Evolutionary conservation across 1,140 invertebrate species (phyloP), one percentile per base, ranked within the genome.

Genomic region (Formica selysi): DNA sequence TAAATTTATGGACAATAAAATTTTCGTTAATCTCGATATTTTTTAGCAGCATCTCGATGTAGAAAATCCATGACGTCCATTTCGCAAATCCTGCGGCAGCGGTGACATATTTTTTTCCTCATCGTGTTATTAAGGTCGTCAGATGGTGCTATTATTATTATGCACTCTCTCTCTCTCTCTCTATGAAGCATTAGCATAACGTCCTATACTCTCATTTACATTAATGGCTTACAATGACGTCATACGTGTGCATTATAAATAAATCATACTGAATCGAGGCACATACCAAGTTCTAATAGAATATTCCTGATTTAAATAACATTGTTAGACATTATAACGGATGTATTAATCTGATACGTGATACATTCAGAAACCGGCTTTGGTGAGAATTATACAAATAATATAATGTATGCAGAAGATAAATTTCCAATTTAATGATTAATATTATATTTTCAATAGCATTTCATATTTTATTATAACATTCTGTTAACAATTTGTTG

Each of bases 201-300:
- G 2, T 41, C 8, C 36, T 29, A 19, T 64, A 32, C 19, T 68
- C 10, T 22, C 65, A 68, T 68, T 68, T 68, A 44, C 65, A 68
- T 68, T 44, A 68, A 67, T 67, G 64, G 19, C n/a, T n/a, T 68
- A 68, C 38, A n/a, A 41, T 67, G 32, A 67, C 32, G 32, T 67
- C 36, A 41, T 13, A 11, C 3, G 65, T 22, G 36, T 41, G n/a
- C 36, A 68, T 41, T 68, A 68, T 38, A 38, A 68, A 68, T 41
- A 68, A 68, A 19, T 22, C 32, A 29, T 64, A 32, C 19, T 41
- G 16, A 67, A 22, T 41, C 19, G 3, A 67, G 36, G n/a, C 10
- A 19, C 32, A 65, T 11, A 48, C 13, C 8, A 41, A 41, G 32
- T 41, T 67, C 32, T 36, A 38, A 41, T 67, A 41, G 38, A 67